These are phyloP conservation scores for Aphidius ervi DNA, from an alignment of 1,140 invertebrate genomes.

Conservation along the genomic window DNA sequence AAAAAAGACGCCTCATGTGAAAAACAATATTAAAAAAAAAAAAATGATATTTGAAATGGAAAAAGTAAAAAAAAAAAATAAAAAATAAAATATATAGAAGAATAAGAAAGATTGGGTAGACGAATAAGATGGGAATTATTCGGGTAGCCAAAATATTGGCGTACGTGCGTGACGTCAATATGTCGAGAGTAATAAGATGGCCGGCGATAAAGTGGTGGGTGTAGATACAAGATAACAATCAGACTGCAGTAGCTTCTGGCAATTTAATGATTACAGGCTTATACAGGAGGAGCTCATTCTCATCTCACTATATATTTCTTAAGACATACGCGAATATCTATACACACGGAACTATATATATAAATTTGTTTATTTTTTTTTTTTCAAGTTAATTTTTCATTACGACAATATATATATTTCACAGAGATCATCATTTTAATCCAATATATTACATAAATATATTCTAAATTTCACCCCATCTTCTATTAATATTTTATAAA, in stretches of 20 bases:
- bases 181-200: conserved; percentile 52
- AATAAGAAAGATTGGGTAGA: conserved; percentile 10
- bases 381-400: no score
- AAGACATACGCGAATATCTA: neutral
- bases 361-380: no score
- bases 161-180: conserved; percentile 51
- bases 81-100: conserved; percentile 11
- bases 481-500: no score
- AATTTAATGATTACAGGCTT: conserved; percentile 52
- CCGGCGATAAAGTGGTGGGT: conserved; percentile 53
- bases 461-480: no score
- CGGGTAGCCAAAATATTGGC: conserved; percentile 29
- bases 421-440: no score
- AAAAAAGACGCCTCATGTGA: no score
- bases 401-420: no score
- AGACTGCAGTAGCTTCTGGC: conserved; percentile 51
- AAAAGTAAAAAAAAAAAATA: conserved; percentile 10
- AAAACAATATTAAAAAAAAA: neutral
- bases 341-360: no score
- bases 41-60: neutral
- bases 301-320: conserved; percentile 13
- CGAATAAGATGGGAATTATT: conserved; percentile 9
- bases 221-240: conserved; percentile 54
- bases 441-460: no score
- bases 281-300: conserved; percentile 25